phyloP scores from a whole-genome alignment of 2,888 invertebrate genomes.

The Apocheima hispidaria region DNA sequence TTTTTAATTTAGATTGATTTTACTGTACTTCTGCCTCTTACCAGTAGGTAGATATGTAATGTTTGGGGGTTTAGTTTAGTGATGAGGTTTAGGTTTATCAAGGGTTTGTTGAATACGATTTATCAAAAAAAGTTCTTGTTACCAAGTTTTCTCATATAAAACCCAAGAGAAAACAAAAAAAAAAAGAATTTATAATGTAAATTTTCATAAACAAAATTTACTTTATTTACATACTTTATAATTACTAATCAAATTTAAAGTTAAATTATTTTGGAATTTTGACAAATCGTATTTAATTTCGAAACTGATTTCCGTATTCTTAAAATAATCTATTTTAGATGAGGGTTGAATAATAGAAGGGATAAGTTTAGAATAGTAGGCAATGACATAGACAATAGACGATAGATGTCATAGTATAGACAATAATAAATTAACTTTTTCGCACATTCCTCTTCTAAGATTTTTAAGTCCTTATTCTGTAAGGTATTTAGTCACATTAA shows the following conservation, averaged over 20 bases:
- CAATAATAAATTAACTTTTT: constrained; percentile 62
- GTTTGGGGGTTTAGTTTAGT: neutral
- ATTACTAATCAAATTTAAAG: too few relatives aligned
- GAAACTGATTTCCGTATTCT: neutral
- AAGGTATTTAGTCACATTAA: constrained; percentile 1
- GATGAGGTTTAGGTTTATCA: neutral
- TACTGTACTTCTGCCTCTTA: constrained; percentile 3
- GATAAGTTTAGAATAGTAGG: too few relatives aligned
- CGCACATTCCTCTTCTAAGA: constrained; percentile 78
- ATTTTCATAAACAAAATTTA: neutral
- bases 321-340: too few relatives aligned
- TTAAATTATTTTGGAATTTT: neutral
- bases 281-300: constrained; percentile 4
- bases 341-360: too few relatives aligned
- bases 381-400: too few relatives aligned
- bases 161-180: neutral
- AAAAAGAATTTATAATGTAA: neutral
- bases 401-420: neutral
- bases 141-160: neutral
- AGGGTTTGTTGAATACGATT: neutral
- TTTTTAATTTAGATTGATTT: neutral
- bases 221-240: too few relatives aligned
- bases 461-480: constrained; percentile 2
- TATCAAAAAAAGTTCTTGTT: neutral
- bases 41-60: neutral